Conservation (phyloP, 2,888 invertebrate species). For the Megalurothrips usitatus region DNA sequence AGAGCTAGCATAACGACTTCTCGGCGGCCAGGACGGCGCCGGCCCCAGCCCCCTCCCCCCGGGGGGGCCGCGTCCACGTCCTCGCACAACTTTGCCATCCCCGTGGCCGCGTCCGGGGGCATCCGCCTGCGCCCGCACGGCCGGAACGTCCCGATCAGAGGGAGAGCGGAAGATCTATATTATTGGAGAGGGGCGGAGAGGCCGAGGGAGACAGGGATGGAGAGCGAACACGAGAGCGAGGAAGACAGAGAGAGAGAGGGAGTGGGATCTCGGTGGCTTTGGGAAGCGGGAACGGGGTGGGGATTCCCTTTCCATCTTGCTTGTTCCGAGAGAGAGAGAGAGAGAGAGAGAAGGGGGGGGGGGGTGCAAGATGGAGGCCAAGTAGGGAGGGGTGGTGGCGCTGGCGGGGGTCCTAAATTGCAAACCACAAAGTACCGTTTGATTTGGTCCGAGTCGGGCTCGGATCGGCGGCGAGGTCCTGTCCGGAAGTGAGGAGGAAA, state of each 20-base stretch:
- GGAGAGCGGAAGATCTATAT: background rate
- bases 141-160: background rate
- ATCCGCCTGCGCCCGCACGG: background rate
- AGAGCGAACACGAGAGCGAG: too few relatives aligned
- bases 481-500: too few relatives aligned
- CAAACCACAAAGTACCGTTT: slow-evolving; percentile 5
- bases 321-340: too few relatives aligned
- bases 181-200: background rate
- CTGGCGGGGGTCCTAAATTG: background rate
- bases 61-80: background rate
- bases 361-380: too few relatives aligned
- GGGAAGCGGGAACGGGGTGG: too few relatives aligned
- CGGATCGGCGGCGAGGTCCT: background rate
- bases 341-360: too few relatives aligned
- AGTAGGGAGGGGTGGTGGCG: too few relatives aligned
- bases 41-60: too few relatives aligned
- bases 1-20: background rate
- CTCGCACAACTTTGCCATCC: background rate
- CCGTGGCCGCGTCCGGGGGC: background rate
- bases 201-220: too few relatives aligned
- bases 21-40: background rate
- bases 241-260: too few relatives aligned
- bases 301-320: too few relatives aligned
- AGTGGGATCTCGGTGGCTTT: too few relatives aligned
- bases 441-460: background rate